phyloP scores from a whole-genome alignment of 2,113 vertebrate genomes.

The Piliocolobus tephrosceles region DNA sequence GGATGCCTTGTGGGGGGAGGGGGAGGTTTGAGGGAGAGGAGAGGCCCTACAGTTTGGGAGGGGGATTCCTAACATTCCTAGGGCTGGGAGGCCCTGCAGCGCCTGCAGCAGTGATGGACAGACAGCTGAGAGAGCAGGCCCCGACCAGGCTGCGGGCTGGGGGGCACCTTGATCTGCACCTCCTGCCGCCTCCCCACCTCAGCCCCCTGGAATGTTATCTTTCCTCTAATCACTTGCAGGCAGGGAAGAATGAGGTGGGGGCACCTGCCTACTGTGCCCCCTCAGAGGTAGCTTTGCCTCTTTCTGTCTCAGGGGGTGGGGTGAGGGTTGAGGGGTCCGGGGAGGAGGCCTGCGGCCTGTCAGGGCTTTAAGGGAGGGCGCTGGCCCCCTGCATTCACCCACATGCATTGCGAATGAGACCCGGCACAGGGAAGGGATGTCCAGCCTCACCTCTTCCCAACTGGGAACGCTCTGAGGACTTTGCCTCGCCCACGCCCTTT shows the following conservation, averaged over 20 bases:
- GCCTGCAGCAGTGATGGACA: neutral
- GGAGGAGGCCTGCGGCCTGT: neutral
- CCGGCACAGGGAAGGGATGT: neutral
- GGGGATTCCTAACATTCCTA: conserved; percentile 73
- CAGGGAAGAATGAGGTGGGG: neutral
- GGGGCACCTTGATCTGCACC: neutral
- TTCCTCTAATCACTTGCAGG: conserved; percentile 31
- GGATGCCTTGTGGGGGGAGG: conserved; percentile 57
- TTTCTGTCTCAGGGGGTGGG: neutral
- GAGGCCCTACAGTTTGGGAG: neutral
- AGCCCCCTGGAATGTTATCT: conserved; percentile 61
- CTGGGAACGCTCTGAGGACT: accelerated
- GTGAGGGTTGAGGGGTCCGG: too few relatives aligned
- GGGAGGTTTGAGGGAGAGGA: neutral
- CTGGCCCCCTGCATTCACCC: neutral
- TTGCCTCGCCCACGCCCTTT: neutral
- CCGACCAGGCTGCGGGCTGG: neutral
- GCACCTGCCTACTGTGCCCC: neutral
- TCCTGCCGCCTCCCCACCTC: neutral
- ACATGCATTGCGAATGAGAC: accelerated
- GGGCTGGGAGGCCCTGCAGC: neutral
- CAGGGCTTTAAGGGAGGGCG: neutral
- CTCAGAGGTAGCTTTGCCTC: neutral
- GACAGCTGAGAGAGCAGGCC: conserved; percentile 39
- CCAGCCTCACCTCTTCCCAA: accelerated